phyloP scores from a whole-genome alignment of 2,888 invertebrate genomes.

The Ashinkailepas kermadecensis region DNA sequence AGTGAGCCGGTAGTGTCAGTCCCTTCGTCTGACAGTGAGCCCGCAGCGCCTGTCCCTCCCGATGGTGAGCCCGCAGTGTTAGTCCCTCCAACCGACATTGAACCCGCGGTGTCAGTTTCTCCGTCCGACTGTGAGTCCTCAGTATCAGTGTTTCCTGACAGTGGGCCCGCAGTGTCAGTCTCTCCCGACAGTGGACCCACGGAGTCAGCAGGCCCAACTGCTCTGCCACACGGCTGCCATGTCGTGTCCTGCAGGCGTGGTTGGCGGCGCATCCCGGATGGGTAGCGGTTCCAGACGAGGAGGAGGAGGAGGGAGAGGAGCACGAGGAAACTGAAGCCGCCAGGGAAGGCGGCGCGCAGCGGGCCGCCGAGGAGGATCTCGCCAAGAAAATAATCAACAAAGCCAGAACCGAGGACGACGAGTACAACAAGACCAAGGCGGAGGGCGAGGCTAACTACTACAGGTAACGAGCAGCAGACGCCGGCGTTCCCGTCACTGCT shows the following conservation, averaged over 20 bases:
- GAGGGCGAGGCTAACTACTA: constrained; percentile 94
- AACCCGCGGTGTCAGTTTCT: too few species aligned
- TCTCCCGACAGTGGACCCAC: too few species aligned
- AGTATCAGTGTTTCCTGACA: too few species aligned
- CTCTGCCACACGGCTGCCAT: neutral
- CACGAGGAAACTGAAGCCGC: neutral
- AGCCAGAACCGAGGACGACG: constrained; percentile 83
- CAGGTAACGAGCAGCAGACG: constrained; percentile 39
- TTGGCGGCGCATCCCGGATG: constrained; percentile 82
- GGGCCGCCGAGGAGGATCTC: constrained; percentile 53
- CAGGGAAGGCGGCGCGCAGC: constrained; percentile 44
- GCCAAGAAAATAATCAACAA: constrained; percentile 37
- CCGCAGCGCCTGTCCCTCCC: too few species aligned
- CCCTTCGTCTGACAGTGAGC: too few species aligned
- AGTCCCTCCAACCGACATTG: too few species aligned
- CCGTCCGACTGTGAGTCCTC: too few species aligned
- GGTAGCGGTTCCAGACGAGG: constrained; percentile 60
- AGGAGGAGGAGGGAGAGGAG: constrained; percentile 37
- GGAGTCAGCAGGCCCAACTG: too few species aligned
- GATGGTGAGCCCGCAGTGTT: too few species aligned
- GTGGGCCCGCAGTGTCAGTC: too few species aligned
- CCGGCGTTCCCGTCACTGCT: too few species aligned
- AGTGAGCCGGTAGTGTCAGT: too few species aligned
- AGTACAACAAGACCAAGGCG: constrained; percentile 61
- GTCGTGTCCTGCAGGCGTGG: constrained; percentile 37